A percentile compares a stretch with the other conserved stretches of the same genome.
Evolutionary conservation across 2,888 invertebrate genomes (phyloP).

Genomic region (Octodonta nipae): DNA sequence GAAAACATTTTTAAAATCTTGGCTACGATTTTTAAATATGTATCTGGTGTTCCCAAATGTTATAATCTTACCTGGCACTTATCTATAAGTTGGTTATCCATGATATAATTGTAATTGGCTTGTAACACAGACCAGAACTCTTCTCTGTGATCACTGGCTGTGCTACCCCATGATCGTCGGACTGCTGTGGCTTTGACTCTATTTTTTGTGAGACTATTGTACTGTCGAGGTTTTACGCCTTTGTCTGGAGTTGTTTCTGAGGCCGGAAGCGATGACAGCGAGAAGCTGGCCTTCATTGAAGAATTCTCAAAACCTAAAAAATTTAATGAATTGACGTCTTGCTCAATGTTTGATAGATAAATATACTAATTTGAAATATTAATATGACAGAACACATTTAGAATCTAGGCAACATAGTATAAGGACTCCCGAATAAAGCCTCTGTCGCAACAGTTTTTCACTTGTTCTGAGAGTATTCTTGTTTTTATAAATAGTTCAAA

Average conservation of each 20-base stretch:
- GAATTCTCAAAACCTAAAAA: slow-evolving; percentile 51
- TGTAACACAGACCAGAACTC: slow-evolving; percentile 86
- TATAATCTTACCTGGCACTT: slow-evolving; percentile 50
- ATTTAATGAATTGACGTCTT: too few relatives aligned
- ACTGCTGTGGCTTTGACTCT: slow-evolving; percentile 41
- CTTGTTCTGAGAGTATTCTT: too few relatives aligned
- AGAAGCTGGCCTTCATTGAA: slow-evolving; percentile 64
- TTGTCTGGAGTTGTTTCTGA: slow-evolving; percentile 34
- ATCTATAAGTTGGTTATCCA: slow-evolving; percentile 87
- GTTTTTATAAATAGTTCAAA: too few relatives aligned
- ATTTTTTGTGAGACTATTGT: slow-evolving; percentile 73
- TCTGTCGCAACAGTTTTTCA: too few relatives aligned
- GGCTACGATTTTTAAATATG: too few relatives aligned
- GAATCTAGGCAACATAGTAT: too few relatives aligned
- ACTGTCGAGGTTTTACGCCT: slow-evolving; percentile 55
- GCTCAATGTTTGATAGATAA: too few relatives aligned
- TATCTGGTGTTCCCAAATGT: too few relatives aligned
- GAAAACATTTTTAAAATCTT: too few relatives aligned
- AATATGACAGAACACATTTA: too few relatives aligned
- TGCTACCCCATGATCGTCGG: slow-evolving; percentile 64
- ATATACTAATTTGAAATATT: too few relatives aligned
- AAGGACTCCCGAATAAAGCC: too few relatives aligned
- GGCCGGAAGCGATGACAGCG: slow-evolving; percentile 65
- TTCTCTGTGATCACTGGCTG: slow-evolving; percentile 63
- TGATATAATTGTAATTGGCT: slow-evolving; percentile 85